phyloP scores from a whole-genome alignment of 2,113 vertebrate species.

The Sarotherodon lohbergeri region DNA sequence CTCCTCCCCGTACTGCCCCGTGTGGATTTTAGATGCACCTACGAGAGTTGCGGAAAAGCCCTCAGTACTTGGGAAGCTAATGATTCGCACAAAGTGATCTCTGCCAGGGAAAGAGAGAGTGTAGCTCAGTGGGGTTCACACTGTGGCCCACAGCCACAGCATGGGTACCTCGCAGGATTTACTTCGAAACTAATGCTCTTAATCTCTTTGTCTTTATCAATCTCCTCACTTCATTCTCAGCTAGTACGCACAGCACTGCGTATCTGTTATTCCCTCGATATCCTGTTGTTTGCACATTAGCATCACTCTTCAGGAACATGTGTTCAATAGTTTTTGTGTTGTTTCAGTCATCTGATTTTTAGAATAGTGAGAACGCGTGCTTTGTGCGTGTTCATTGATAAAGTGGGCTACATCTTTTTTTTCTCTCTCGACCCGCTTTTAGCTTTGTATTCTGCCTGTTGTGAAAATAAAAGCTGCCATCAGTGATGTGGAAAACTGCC shows the following conservation, averaged over 20 bases:
- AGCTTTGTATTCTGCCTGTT: neutral
- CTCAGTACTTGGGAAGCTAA: constrained; percentile 33
- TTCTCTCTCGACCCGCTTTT: neutral
- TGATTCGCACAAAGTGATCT: constrained; percentile 45
- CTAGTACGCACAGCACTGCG: neutral
- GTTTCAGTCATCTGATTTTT: neutral
- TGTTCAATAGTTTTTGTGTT: neutral
- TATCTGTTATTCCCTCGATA: constrained; percentile 1
- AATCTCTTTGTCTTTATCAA: constrained; percentile 2
- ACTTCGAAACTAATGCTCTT: constrained; percentile 21
- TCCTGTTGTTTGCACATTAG: neutral
- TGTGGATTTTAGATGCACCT: constrained; percentile 23
- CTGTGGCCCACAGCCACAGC: constrained; percentile 26
- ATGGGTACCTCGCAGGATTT: constrained; percentile 24
- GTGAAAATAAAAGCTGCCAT: neutral
- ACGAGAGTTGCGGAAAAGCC: neutral
- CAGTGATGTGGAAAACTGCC: neutral
- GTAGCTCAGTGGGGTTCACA: constrained; percentile 39
- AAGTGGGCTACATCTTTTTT: neutral
- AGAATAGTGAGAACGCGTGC: neutral
- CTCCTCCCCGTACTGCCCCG: constrained; percentile 3
- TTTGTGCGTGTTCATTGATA: neutral
- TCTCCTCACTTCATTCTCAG: neutral
- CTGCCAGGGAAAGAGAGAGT: constrained; percentile 21
- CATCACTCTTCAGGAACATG: neutral